Conservation (phyloP, 2,113 vertebrate species). For the Ornithorhynchus anatinus region DNA sequence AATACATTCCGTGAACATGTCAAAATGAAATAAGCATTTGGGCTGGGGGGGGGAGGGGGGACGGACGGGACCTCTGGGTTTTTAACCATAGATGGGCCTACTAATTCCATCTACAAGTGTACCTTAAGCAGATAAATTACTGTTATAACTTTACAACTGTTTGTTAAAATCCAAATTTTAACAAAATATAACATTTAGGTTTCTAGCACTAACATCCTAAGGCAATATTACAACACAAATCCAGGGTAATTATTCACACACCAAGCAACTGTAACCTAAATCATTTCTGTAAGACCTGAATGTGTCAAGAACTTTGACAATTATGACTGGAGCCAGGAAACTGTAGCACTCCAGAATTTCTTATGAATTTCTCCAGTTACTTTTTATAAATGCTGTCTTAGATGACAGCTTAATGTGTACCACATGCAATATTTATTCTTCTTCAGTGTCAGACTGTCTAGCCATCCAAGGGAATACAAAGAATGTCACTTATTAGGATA, state of each 20-base stretch:
- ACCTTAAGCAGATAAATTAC: conserved; percentile 14
- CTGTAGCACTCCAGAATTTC: conserved; percentile 89
- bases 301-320: conserved; percentile 91
- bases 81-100: conserved; percentile 26
- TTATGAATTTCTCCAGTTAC: conserved; percentile 91
- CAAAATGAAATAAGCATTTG: conserved; percentile 47
- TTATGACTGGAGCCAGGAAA: conserved; percentile 96
- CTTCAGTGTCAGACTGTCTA: conserved; percentile 99
- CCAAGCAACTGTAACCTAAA: conserved; percentile 78
- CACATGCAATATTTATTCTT: conserved; percentile 99
- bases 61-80: conserved; percentile 6
- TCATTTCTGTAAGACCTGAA: conserved; percentile 77
- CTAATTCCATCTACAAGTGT: conserved; percentile 30
- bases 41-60: no score
- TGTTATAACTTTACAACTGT: conserved; percentile 25
- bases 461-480: conserved; percentile 98
- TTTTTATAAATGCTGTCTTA: conserved; percentile 87
- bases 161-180: conserved; percentile 43
- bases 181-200: conserved; percentile 58
- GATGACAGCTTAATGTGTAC: conserved; percentile 99
- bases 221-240: conserved; percentile 66
- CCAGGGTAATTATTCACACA: conserved; percentile 82
- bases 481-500: conserved; percentile 99
- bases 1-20: conserved; percentile 26
- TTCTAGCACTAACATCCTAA: conserved; percentile 59